These are phyloP conservation scores for Theonella swinhoei DNA, from an alignment of 37 sponge, comb jelly and placozoan genomes.

Conservation along the genomic window DNA sequence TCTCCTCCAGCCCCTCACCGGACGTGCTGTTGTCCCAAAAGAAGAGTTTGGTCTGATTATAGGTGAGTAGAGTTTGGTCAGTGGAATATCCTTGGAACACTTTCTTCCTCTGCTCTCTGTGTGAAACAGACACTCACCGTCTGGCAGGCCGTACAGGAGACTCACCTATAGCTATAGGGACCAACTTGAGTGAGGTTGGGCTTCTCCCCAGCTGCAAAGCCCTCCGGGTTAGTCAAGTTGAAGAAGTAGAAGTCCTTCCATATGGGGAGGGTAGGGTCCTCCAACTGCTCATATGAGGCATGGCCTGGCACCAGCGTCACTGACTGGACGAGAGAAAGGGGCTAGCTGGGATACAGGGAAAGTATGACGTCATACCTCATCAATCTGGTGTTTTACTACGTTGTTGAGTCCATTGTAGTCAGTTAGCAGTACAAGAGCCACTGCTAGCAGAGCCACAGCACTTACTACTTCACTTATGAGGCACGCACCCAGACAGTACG, in stretches of 20 bases:
- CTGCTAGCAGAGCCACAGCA: neutral
- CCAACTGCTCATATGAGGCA: constrained; percentile 72
- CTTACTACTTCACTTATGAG: neutral
- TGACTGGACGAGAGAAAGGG: constrained; percentile 31
- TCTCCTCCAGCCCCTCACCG: constrained; percentile 32
- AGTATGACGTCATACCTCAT: neutral
- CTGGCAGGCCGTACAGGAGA: neutral
- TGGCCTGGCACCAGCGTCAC: constrained; percentile 61
- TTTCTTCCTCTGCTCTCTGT: constrained; percentile 50
- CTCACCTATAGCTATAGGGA: constrained; percentile 79
- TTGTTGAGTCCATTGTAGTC: neutral
- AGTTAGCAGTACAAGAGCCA: neutral
- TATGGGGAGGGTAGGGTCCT: constrained; percentile 57
- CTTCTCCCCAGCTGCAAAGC: constrained; percentile 18
- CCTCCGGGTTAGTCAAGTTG: constrained; percentile 81
- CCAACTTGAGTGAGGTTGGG: constrained; percentile 31
- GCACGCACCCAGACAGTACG: too few relatives aligned
- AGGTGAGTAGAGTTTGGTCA: constrained; percentile 33
- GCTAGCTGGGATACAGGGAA: neutral
- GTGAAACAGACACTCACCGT: too few relatives aligned
- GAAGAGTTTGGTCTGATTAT: constrained; percentile 50
- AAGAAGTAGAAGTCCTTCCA: constrained; percentile 87
- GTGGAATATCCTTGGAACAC: neutral
- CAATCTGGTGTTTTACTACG: neutral
- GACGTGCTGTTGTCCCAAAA: constrained; percentile 24